Evolutionary conservation across 2,797 vertebrate genomes (phyloP), one percentile per base, ranked within the genome.

Genomic region (Benthosema pterotum): DNA sequence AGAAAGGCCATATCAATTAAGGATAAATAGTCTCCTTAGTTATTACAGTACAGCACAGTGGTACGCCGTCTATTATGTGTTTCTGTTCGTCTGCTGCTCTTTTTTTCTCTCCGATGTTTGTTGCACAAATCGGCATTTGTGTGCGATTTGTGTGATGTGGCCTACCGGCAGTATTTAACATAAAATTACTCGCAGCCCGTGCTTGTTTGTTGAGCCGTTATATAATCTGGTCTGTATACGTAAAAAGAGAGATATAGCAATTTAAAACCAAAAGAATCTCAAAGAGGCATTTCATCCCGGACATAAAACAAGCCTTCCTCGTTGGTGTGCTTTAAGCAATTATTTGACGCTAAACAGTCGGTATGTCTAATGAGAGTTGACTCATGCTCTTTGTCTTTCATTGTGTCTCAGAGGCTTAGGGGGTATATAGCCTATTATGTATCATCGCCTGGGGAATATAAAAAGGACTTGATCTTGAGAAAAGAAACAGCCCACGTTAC

Each of bases 1-100:
- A 92, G 90, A 92, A 92, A 92, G 91, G 89, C 87, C 89, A 91
- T 91, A 92, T 93, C 92, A 93, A 92, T 93, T 93, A 93, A 92
- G 88, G 86, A 88, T 92, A 91, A 93, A 93, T 91, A 90, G 88
- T 90, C 90, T 89, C 82, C 84, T 84, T 91, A 91, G 90, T 92
- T 92, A 91, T 91, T 92, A 89, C 87, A 86, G 85, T 85, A 87
- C 87, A 81, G 86, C 92, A 83, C 90, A 90, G 92, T 91, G 87
- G 92, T 87, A 58, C 68, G 83, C 83, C 74, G 72, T 88, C 84
- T 78, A 77, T 86, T 88, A 75, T 82, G 74, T 45, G 48, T 78
- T 79, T 80, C 67, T 70, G 70, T 78, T 80, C 64, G 65, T 68
- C 53, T 25, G 22, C 46, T 62, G 60, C 71, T 80, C 57, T 63